phyloP scores from a whole-genome alignment of 2,797 vertebrate genomes.

The Gorsachius magnificus region DNA sequence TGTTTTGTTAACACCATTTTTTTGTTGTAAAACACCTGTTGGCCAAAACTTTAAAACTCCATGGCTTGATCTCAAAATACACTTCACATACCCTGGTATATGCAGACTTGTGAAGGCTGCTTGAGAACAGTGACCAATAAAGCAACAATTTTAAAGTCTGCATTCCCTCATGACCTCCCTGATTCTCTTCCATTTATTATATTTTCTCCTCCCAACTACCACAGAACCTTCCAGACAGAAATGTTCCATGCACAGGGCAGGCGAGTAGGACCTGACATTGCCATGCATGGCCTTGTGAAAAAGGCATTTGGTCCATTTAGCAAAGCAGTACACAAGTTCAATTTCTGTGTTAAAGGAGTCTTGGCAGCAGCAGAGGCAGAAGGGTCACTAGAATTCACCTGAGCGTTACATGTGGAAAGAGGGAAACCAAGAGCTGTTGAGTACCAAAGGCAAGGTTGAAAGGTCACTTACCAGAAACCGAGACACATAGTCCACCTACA shows the following conservation, averaged over 20 bases:
- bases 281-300: background rate
- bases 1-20: background rate
- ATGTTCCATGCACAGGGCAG: background rate
- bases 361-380: background rate
- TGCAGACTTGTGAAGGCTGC: background rate
- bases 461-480: background rate
- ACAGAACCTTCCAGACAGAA: background rate
- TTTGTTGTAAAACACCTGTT: background rate
- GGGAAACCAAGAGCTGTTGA: background rate
- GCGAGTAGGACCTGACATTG: background rate
- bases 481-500: background rate
- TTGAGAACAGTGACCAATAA: background rate
- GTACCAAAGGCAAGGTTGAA: background rate
- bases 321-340: background rate
- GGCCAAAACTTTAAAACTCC: background rate
- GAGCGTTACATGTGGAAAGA: background rate
- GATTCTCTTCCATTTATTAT: background rate
- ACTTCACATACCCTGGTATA: background rate
- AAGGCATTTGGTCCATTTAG: background rate
- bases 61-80: background rate
- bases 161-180: background rate
- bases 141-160: background rate
- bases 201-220: background rate
- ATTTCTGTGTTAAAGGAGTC: background rate
- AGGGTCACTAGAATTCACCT: background rate